phyloP scores from a whole-genome alignment of 2,888 invertebrate species.

The Julus scanicus region DNA sequence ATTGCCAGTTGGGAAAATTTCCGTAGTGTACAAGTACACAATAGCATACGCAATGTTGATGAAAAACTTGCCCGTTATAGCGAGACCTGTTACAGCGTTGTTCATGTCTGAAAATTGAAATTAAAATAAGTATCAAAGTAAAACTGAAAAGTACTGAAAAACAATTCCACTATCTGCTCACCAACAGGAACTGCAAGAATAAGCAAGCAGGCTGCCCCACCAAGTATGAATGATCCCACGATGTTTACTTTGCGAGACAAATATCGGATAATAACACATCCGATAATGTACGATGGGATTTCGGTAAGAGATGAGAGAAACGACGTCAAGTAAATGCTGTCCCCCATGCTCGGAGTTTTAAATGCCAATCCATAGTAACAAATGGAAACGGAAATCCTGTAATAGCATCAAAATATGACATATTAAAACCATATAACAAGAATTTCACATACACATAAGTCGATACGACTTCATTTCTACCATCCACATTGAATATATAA shows the following conservation, averaged over 20 bases:
- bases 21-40: slow-evolving; percentile 55
- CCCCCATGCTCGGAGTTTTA: slow-evolving; percentile 51
- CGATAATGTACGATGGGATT: slow-evolving; percentile 54
- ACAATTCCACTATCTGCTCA: background rate
- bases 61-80: slow-evolving; percentile 55
- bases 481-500: too few relatives aligned
- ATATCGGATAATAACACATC: slow-evolving; percentile 53
- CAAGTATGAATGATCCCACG: slow-evolving; percentile 48
- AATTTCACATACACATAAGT: background rate
- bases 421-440: background rate
- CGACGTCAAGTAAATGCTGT: slow-evolving; percentile 41
- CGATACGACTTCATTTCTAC: too few relatives aligned
- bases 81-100: slow-evolving; percentile 48
- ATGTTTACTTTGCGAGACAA: slow-evolving; percentile 44
- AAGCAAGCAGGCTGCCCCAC: slow-evolving; percentile 52
- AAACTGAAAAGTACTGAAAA: background rate
- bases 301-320: slow-evolving; percentile 54
- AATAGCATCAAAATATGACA: background rate
- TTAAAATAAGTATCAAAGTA: background rate
- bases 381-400: slow-evolving; percentile 51
- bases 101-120: slow-evolving; percentile 44
- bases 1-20: slow-evolving; percentile 55
- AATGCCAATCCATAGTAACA: slow-evolving; percentile 56
- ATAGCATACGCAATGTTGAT: slow-evolving; percentile 55
- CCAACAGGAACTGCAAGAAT: slow-evolving; percentile 52